Base-by-base conservation (phyloP, 2,113 vertebrate genomes). In the Phalacrocorax aristotelis region DNA sequence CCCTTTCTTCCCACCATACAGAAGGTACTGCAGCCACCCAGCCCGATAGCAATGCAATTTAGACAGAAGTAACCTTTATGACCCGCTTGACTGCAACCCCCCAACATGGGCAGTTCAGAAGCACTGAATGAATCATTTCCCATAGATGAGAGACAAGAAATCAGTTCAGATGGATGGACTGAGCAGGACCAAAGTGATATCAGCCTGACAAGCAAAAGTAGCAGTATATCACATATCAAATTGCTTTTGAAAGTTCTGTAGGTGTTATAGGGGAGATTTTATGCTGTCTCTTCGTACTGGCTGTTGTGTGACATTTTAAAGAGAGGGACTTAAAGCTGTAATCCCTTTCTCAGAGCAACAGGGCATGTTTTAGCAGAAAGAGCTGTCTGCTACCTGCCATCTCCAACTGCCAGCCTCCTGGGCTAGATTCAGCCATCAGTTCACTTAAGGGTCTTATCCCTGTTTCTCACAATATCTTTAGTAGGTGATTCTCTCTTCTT, bases 51-150 rank as follows among this genome's bases (percentile, higher is more conserved):
- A 46, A 4, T 29, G 46, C 32, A 36, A n/a, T 87, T 91, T 54
- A 57, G 23, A 36, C 44, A 72, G 40, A 44, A 23, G 32, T 38
- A 57, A 76, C 17, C 8, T 86, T 70, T 49, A 52, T 3, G 13
- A 87, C 27, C 65, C 74, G 30, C 48, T 36, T 2, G 2, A 40
- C 70, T 44, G 49, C 55, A 81, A 13, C 55, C 7, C 92, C 36
- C 58, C 3, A 19, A 10, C 0, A 0, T 0, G 0, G 21, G 13
- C 44, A 18, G 48, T 92, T 83, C 69, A 36, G 26, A 81, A 81
- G 17, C 25, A 30, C 2, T 0, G 72, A 74, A 84, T 75, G 48
- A 95, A 82, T 95, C 27, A 57, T 71, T 78, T 72, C 27, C 40
- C 27, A 8, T 0, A 46, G 36, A 68, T 4, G 7, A 89, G 51